Base-by-base conservation (phyloP, 2,888 invertebrate genomes). In the Lasioglossum malachurum region DNA sequence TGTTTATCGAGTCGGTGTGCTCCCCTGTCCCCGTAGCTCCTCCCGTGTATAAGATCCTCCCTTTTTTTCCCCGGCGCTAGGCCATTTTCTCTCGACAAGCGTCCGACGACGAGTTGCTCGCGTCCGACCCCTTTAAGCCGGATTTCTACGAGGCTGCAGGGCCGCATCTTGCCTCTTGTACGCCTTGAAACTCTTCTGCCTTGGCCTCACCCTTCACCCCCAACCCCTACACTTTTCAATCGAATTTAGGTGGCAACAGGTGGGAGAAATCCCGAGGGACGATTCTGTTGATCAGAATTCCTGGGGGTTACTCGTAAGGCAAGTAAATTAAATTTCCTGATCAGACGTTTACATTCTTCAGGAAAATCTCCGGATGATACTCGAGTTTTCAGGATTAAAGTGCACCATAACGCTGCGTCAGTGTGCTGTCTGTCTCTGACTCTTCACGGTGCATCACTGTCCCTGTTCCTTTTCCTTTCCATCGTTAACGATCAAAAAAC, bases 121-220 rank as follows among this genome's bases (percentile, higher is more conserved):
- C 79, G 53, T 67, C 67, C 84, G 90, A 90, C 89, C 89, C 89
- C 78, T 83, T 83, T 84, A 84, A 88, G 88, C 86, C 82, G 91
- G 84, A 87, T 88, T 86, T 90, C 90, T 88, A 82, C 82, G 86
- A 84, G 76, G 53, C 27, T 67, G 78, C 80, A 64, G 64, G 64
- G 64, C 64, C 64, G 64, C 64, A 64, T 64, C 64, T 7, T 31
- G 14, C 0, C 31, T 64, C 64, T 31, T 8, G 7, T 0, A 64
- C 14, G 31, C 27, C 64, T 64, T 8, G 31, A 14, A 64, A 31
- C 7, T 7, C 31, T 31, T 31, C 31, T 31, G 0, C 19, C 7
- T 64, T 19, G 7, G 7, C 64, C 64, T n/a, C 16, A 64, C 64
- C 64, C 64, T 57, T n/a, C 57, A n/a, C n/a, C 57, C 57, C n/a